Evolutionary conservation across 2,888 invertebrate genomes (phyloP).

Genomic region (Epinotia brunnichana): DNA sequence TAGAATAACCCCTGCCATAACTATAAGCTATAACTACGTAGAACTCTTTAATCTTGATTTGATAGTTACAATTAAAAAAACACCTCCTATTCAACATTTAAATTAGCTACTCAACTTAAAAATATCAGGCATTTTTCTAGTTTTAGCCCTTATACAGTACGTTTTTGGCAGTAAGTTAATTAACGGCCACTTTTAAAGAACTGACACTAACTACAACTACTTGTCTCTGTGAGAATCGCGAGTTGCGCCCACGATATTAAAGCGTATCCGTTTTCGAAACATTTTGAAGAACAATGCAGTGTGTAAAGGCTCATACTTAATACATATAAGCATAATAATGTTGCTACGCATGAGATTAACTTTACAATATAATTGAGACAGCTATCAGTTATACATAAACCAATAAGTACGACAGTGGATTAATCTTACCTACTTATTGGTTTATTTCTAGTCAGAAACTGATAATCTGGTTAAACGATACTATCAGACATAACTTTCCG

Average conservation of each 20-base stretch:
- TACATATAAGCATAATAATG: neutral
- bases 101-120: constrained; percentile 26
- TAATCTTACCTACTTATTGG: neutral
- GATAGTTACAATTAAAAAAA: constrained; percentile 15
- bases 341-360: neutral
- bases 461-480: neutral
- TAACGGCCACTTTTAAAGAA: too few species aligned
- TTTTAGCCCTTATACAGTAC: neutral
- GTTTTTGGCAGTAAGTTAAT: neutral
- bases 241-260: too few species aligned
- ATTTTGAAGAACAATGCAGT: neutral
- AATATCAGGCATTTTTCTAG: neutral
- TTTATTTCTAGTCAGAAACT: too few species aligned
- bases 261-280: neutral
- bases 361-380: neutral
- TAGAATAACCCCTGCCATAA: too few species aligned
- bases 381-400: neutral
- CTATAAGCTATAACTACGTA: too few species aligned
- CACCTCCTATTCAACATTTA: neutral
- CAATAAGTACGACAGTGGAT: neutral
- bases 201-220: too few species aligned
- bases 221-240: too few species aligned
- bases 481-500: constrained; percentile 76
- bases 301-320: neutral
- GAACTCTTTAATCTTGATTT: neutral